phyloP scores from a whole-genome alignment of 92 coral and sea anemone genomes.

The Zoanthus sansibaricus region DNA sequence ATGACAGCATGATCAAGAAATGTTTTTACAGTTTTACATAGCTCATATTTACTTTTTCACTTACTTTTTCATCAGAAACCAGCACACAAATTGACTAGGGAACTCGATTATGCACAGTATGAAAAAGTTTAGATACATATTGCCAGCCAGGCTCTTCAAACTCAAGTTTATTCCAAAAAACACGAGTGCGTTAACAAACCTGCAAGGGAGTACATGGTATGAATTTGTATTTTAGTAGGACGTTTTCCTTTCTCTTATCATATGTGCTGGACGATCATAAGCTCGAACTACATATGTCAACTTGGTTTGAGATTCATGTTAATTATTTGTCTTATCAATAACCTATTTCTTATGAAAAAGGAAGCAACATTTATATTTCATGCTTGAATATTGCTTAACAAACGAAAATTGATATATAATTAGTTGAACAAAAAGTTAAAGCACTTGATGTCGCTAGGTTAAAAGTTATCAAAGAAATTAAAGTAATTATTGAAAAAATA shows the following conservation, averaged over 20 bases:
- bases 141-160: slow-evolving; percentile 77
- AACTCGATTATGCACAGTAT: slow-evolving; percentile 74
- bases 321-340: too few species aligned
- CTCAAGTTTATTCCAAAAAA: slow-evolving; percentile 79
- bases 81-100: slow-evolving; percentile 69
- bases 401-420: too few species aligned
- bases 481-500: too few species aligned
- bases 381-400: too few species aligned
- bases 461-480: too few species aligned
- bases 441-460: too few species aligned
- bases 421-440: too few species aligned
- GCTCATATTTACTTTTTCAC: not conserved
- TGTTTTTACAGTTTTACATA: not conserved
- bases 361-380: not conserved
- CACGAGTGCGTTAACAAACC: slow-evolving; percentile 87
- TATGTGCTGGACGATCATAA: not conserved
- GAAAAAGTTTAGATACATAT: slow-evolving; percentile 84
- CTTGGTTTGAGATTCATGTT: too few species aligned
- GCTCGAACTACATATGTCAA: not conserved
- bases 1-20: too few species aligned
- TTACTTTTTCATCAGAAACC: slow-evolving; percentile 75
- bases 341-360: not conserved
- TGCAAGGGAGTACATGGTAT: slow-evolving; percentile 16
- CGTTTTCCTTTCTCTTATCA: too few species aligned
- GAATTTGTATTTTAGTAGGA: not conserved